Base-by-base conservation (phyloP, 1,140 invertebrate species). In the Drosophila sproati region DNA sequence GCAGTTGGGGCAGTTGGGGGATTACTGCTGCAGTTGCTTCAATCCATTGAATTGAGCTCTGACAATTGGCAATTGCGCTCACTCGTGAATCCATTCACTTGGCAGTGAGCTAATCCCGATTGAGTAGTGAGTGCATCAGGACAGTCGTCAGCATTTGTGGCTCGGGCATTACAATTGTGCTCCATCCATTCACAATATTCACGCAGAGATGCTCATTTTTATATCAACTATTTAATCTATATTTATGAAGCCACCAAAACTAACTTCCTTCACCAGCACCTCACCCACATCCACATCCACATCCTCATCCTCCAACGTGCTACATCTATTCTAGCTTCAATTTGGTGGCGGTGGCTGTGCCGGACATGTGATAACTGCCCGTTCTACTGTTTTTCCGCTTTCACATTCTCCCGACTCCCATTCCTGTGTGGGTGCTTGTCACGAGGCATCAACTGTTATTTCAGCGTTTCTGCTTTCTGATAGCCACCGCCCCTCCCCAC, bases 361-460 rank as follows among this genome's bases (percentile, higher is more conserved):
- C 20, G 20, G 20, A 20, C 20, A 20, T 20, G 20, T 0, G 20
- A 20, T 20, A 20, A 20, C 20, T 20, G 20, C 1, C 20, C 20
- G 20, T 20, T 20, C 20, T 20, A 0, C 20, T 20, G 20, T 20
- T 20, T 20, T 20, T 20, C 20, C 20, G 20, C 20, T 20, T 20
- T 20, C 20, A 20, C 20, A 20, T 20, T 20, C 20, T 35, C 43
- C 5, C 41, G 39, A 28, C 51, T 59, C 5, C 29, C 52, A 51
- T 47, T 66, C 10, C 47, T 29, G 34, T 32, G 10, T 51, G 8
- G 32, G 50, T 66, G 34, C 50, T 77, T 85, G 80, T 85, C 80
- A 85, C 39, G 68, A 52, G 72, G 51, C 73, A 83, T 83, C 80
- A 83, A 83, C 77, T 73, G 73, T 72, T 82, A 76, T 82, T 82